These are phyloP conservation scores for Bolinopsis microptera DNA, from an alignment of 37 sponge, comb jelly and placozoan species.

Conservation along the genomic window DNA sequence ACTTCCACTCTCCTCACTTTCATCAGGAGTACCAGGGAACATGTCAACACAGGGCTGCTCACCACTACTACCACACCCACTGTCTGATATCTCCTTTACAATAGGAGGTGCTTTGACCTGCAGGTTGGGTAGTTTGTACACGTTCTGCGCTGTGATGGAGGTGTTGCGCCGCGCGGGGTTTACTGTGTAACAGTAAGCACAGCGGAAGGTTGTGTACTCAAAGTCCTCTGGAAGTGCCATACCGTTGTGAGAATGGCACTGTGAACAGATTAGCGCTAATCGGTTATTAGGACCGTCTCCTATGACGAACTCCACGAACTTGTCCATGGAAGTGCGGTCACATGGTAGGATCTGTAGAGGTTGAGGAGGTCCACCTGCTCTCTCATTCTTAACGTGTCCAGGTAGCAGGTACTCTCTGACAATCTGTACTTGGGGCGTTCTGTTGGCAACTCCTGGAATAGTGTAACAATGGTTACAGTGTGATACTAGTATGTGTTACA, in stretches of 20 bases:
- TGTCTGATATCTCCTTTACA: conserved; percentile 23
- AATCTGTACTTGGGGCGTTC: conserved; percentile 60
- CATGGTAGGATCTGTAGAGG: conserved; percentile 49
- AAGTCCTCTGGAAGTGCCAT: conserved; percentile 88
- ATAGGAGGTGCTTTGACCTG: conserved; percentile 46
- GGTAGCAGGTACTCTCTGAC: conserved; percentile 56
- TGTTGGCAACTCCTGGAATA: conserved; percentile 56
- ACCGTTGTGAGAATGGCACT: conserved; percentile 87
- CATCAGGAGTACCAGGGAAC: not conserved
- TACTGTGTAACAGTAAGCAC: conserved; percentile 91
- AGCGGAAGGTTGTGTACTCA: conserved; percentile 87
- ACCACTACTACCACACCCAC: not conserved
- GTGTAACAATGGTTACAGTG: not conserved
- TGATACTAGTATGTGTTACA: not conserved
- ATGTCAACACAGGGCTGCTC: not conserved
- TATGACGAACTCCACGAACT: conserved; percentile 84
- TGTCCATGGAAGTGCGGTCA: conserved; percentile 43
- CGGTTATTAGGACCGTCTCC: conserved; percentile 93
- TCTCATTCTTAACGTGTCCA: conserved; percentile 54
- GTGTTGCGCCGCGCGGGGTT: conserved; percentile 82
- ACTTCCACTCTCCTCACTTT: not conserved
- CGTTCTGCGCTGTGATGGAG: conserved; percentile 58
- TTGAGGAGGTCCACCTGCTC: conserved; percentile 55
- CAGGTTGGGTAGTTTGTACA: conserved; percentile 47
- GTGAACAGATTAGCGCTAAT: conserved; percentile 81